These are phyloP conservation scores for Tachysurus fulvidraco DNA, from an alignment of 2,113 vertebrate species.

Conservation along the genomic window DNA sequence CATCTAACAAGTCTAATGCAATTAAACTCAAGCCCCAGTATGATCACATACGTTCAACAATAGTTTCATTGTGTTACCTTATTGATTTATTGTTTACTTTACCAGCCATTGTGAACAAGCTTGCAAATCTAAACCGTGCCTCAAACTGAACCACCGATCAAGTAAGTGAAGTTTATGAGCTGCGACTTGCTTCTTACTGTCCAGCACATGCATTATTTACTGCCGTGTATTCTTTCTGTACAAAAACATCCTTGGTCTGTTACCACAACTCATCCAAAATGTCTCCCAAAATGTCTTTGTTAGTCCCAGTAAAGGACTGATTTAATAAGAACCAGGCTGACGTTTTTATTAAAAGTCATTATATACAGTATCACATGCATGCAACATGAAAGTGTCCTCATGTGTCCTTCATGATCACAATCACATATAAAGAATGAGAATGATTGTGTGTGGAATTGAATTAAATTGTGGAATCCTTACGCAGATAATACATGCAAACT, in stretches of 20 bases:
- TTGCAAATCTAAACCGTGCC: constrained; percentile 9
- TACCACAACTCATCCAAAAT: constrained; percentile 40
- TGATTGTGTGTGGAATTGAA: background rate
- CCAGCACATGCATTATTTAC: constrained; percentile 45
- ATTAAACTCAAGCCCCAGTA: background rate
- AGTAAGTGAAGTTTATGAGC: constrained; percentile 42
- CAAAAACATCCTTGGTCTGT: constrained; percentile 45
- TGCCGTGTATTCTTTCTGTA: constrained; percentile 37
- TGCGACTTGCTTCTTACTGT: constrained; percentile 33
- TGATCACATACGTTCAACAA: background rate
- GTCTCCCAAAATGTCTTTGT: constrained; percentile 24
- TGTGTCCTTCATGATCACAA: background rate
- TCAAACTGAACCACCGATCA: constrained; percentile 14
- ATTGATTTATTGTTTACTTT: constrained; percentile 3
- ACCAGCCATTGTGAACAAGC: constrained; percentile 25
- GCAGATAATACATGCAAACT: background rate
- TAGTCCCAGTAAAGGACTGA: background rate
- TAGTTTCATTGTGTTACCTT: background rate
- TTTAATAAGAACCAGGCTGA: constrained; percentile 15
- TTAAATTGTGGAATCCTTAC: background rate
- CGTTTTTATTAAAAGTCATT: background rate
- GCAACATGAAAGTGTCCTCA: background rate
- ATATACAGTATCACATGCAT: background rate
- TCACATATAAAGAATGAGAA: background rate
- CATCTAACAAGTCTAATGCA: too few relatives aligned